These are phyloP conservation scores for Anthonomus grandis DNA, from an alignment of 1,140 invertebrate genomes.

Conservation along the genomic window DNA sequence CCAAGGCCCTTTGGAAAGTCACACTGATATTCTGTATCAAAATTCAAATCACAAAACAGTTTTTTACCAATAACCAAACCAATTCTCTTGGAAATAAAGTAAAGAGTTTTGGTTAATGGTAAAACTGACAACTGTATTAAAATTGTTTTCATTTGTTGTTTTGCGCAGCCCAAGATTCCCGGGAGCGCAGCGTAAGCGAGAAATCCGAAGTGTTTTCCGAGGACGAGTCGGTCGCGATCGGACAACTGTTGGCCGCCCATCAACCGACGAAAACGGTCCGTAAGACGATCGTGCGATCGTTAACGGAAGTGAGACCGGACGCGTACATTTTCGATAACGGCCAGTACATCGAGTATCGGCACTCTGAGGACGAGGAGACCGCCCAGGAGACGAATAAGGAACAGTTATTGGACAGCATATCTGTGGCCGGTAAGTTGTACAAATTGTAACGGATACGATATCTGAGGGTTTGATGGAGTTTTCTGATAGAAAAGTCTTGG, in stretches of 20 bases:
- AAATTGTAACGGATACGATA: background rate
- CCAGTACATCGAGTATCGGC: constrained; percentile 54
- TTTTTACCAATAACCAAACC: no score
- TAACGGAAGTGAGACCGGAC: constrained; percentile 63
- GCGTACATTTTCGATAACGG: constrained; percentile 57
- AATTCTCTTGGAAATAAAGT: no score
- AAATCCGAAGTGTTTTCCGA: constrained; percentile 52
- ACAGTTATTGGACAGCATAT: constrained; percentile 37
- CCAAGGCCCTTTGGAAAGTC: no score
- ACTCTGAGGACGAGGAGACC: constrained; percentile 53
- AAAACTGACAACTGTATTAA: no score
- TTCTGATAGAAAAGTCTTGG: no score
- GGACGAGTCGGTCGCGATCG: constrained; percentile 37
- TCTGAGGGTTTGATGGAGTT: no score
- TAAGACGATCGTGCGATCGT: constrained; percentile 48
- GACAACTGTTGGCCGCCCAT: constrained; percentile 16
- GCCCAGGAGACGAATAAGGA: constrained; percentile 38
- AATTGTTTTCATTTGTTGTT: no score
- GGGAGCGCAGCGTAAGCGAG: constrained; percentile 46
- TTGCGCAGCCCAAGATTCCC: constrained; percentile 21
- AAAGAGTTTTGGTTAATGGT: no score
- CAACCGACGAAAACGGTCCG: constrained; percentile 12
- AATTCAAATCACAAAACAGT: no score
- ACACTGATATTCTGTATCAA: no score
- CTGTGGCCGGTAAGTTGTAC: constrained; percentile 43